Evolutionary conservation across 2,113 vertebrate genomes (phyloP).

Genomic region (Nothoprocta perdicaria): DNA sequence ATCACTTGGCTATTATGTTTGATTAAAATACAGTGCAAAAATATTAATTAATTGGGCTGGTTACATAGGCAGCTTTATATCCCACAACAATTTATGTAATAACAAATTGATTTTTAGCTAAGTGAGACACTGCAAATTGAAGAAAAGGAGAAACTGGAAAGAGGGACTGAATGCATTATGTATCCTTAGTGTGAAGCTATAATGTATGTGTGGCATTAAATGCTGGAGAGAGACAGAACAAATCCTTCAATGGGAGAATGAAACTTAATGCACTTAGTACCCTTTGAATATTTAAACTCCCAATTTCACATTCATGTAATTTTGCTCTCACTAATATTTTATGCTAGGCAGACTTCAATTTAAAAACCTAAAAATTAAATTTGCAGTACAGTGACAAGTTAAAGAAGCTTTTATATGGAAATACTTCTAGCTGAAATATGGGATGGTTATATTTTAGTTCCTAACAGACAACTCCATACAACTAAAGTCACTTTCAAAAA

Average conservation of each 20-base stretch:
- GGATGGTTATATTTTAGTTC: slow-evolving; percentile 35
- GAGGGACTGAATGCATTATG: slow-evolving; percentile 21
- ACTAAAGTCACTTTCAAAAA: slow-evolving; percentile 18
- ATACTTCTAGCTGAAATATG: slow-evolving; percentile 23
- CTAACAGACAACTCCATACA: background rate
- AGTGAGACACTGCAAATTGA: background rate
- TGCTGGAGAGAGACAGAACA: slow-evolving; percentile 18
- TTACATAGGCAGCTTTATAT: slow-evolving; percentile 56
- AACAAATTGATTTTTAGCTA: slow-evolving; percentile 68
- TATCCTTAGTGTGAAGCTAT: background rate
- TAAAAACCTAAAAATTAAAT: slow-evolving; percentile 30
- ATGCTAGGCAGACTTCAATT: background rate
- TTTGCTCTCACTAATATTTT: slow-evolving; percentile 7
- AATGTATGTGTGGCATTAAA: slow-evolving; percentile 28
- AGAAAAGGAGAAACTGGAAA: slow-evolving; percentile 30
- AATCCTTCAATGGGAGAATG: background rate
- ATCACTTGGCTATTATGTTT: slow-evolving; percentile 27
- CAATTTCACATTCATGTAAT: slow-evolving; percentile 12
- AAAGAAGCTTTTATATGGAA: slow-evolving; percentile 46
- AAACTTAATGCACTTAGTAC: slow-evolving; percentile 38
- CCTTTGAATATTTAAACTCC: slow-evolving; percentile 46
- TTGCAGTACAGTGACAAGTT: background rate
- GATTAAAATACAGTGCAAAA: slow-evolving; percentile 59
- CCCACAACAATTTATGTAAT: slow-evolving; percentile 61
- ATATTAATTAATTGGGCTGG: slow-evolving; percentile 58